Percentiles rank a stretch among this genome's conserved stretches.
Evolutionary conservation across 2,113 vertebrate species (phyloP).

Genomic region (Caracal caracal): DNA sequence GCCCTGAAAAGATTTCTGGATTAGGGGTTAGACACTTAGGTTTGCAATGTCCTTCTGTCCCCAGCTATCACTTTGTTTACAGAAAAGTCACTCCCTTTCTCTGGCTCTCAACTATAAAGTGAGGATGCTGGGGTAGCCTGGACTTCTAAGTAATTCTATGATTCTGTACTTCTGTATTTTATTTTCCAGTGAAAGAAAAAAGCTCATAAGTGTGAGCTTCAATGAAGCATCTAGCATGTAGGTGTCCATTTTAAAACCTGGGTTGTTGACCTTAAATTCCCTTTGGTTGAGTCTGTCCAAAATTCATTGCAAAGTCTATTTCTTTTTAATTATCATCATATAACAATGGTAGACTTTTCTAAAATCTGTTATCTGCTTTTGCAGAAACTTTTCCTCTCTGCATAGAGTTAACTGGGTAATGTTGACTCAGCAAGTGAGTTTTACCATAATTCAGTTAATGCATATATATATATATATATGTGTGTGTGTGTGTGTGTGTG

Average conservation of each 20-base stretch:
- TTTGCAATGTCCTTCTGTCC: background rate
- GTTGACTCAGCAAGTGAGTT: background rate
- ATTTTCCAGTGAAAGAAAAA: background rate
- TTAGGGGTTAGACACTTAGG: background rate
- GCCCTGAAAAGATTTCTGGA: background rate
- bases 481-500: too few relatives aligned
- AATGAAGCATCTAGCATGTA: background rate
- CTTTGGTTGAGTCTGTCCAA: background rate
- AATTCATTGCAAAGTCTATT: background rate
- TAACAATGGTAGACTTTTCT: background rate
- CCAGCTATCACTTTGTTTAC: background rate
- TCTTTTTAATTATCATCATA: constrained; percentile 1
- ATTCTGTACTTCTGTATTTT: background rate
- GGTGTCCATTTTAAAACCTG: background rate
- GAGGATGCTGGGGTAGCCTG: background rate
- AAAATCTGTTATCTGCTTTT: background rate
- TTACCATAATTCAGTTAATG: background rate
- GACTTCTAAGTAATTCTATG: background rate
- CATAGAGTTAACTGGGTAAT: background rate
- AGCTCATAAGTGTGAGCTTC: background rate
- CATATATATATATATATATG: background rate
- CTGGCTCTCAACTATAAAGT: background rate
- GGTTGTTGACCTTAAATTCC: background rate
- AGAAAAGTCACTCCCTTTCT: background rate
- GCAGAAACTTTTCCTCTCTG: background rate